Evolutionary conservation across 2,888 invertebrate species (phyloP).

Genomic region (Nomada flava): DNA sequence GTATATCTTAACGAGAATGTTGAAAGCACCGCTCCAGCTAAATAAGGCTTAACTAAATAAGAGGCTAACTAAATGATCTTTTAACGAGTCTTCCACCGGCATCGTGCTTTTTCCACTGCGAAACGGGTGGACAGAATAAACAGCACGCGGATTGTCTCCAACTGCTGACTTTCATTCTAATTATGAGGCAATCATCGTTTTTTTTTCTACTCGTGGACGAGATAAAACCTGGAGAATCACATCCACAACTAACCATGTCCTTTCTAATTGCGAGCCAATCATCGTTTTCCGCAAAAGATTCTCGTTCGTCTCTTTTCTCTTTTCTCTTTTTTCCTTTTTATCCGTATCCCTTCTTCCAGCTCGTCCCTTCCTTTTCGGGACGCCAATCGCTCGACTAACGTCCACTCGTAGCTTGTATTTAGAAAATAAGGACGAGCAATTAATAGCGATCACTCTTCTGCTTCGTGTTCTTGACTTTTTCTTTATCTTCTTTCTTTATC

Average conservation of each 20-base stretch:
- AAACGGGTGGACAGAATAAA: background rate
- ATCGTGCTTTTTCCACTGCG: background rate
- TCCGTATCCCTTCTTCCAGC: background rate
- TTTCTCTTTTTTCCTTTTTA: background rate
- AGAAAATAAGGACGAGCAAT: slow-evolving; percentile 33
- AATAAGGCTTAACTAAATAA: slow-evolving; percentile 21
- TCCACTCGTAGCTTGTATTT: slow-evolving; percentile 38
- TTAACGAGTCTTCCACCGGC: slow-evolving; percentile 16
- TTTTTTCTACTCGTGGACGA: background rate
- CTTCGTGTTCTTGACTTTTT: background rate
- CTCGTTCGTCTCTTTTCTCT: too few relatives aligned
- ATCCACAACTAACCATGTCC: slow-evolving; percentile 3
- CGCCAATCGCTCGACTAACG: background rate
- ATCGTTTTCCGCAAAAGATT: slow-evolving; percentile 42
- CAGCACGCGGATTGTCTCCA: slow-evolving; percentile 6
- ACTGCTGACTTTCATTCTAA: slow-evolving; percentile 17
- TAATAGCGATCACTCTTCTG: slow-evolving; percentile 5
- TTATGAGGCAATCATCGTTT: slow-evolving; percentile 3
- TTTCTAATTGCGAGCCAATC: slow-evolving; percentile 52
- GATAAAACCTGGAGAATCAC: slow-evolving; percentile 13
- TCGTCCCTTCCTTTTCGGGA: slow-evolving; percentile 34
- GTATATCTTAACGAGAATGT: background rate
- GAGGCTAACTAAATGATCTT: slow-evolving; percentile 13
- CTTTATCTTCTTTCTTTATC: background rate
- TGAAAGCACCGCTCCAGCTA: background rate